Conservation (phyloP, 2,888 invertebrate genomes). For the Quadroppia sp. region DNA sequence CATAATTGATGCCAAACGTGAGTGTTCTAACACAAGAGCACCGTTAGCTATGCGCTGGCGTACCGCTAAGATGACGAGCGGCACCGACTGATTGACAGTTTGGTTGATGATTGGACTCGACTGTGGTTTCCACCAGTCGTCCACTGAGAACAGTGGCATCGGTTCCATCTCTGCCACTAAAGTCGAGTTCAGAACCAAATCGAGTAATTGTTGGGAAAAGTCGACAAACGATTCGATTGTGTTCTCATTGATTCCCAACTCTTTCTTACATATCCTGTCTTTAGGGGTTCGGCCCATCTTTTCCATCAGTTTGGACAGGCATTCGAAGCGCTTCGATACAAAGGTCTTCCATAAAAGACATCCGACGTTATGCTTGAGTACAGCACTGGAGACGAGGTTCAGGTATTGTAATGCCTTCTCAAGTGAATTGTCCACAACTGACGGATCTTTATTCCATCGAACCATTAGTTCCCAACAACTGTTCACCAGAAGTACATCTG, state of each 20-base stretch:
- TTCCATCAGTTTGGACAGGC: conserved; percentile 72
- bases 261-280: conserved; percentile 41
- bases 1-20: conserved; percentile 70
- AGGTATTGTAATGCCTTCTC: conserved; percentile 37
- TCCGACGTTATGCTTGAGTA: conserved; percentile 57
- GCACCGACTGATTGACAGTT: conserved; percentile 48
- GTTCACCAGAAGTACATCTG: conserved; percentile 73
- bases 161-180: conserved; percentile 51
- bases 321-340: conserved; percentile 72
- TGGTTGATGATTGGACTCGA: background rate
- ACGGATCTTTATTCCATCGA: conserved; percentile 67
- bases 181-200: conserved; percentile 45
- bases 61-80: conserved; percentile 72
- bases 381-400: conserved; percentile 33
- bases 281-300: conserved; percentile 50
- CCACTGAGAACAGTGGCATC: conserved; percentile 53
- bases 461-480: conserved; percentile 88
- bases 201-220: conserved; percentile 35
- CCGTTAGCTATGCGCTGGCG: conserved; percentile 70
- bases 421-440: background rate
- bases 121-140: conserved; percentile 51
- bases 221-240: conserved; percentile 39
- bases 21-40: conserved; percentile 72
- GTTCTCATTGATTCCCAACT: conserved; percentile 42
- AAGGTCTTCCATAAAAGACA: conserved; percentile 84